These are phyloP conservation scores for Eubasilissa regina DNA, from an alignment of 1,140 invertebrate genomes.

Conservation along the genomic window DNA sequence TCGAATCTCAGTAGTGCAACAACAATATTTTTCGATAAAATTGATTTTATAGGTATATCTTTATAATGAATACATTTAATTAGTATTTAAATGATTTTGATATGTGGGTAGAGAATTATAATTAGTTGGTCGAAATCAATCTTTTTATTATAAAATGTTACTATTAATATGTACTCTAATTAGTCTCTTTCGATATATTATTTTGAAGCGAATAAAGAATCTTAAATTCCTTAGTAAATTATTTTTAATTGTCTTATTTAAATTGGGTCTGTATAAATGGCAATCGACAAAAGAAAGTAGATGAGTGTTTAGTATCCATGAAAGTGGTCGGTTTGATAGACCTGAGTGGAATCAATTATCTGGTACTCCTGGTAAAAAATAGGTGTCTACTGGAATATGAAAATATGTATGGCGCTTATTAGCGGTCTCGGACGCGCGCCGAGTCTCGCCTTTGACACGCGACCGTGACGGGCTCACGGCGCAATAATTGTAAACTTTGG, in stretches of 20 bases:
- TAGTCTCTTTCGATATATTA: too few relatives aligned
- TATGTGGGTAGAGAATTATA: too few relatives aligned
- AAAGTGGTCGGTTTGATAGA: slow-evolving; percentile 31
- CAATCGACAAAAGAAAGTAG: neutral
- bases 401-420: slow-evolving; percentile 25
- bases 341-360: slow-evolving; percentile 26
- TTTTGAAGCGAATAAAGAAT: too few relatives aligned
- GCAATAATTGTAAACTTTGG: slow-evolving; percentile 19
- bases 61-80: too few relatives aligned
- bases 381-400: neutral
- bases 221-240: too few relatives aligned
- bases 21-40: too few relatives aligned
- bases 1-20: too few relatives aligned
- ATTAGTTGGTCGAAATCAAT: too few relatives aligned
- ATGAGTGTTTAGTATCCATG: slow-evolving; percentile 28
- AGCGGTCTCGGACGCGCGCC: slow-evolving; percentile 8
- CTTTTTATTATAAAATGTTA: too few relatives aligned
- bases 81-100: too few relatives aligned
- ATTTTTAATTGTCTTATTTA: neutral
- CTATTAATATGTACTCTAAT: too few relatives aligned
- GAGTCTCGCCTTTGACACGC: slow-evolving; percentile 28
- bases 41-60: too few relatives aligned
- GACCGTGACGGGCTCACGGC: slow-evolving; percentile 12
- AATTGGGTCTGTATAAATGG: neutral
- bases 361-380: neutral